phyloP scores from a whole-genome alignment of 2,888 invertebrate genomes.

The Chelonus formosanus region DNA sequence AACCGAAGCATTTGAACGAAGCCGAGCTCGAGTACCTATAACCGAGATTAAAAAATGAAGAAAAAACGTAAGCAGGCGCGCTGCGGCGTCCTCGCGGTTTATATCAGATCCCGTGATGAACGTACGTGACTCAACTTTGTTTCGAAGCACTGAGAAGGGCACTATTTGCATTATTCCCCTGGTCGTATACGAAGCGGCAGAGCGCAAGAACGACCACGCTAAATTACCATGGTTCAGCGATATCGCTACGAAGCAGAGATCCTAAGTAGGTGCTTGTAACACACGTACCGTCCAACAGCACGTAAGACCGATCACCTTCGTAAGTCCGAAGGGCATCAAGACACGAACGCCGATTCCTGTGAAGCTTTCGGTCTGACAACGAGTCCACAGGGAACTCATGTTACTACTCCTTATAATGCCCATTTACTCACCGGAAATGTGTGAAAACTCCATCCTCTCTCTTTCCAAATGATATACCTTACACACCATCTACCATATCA shows the following conservation, averaged over 20 bases:
- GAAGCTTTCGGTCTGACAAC: neutral
- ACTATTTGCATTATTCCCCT: conserved; percentile 36
- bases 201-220: conserved; percentile 35
- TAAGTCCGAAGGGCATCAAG: conserved; percentile 33
- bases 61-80: conserved; percentile 14
- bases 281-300: conserved; percentile 29
- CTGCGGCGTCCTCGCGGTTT: conserved; percentile 25
- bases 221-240: conserved; percentile 41
- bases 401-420: neutral
- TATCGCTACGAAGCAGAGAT: conserved; percentile 37
- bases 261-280: conserved; percentile 38
- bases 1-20: neutral
- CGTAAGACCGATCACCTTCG: conserved; percentile 35
- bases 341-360: conserved; percentile 25
- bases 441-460: no score
- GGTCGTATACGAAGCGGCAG: conserved; percentile 27
- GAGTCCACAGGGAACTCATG: no score
- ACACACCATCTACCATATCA: no score
- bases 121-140: conserved; percentile 39
- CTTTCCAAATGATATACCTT: no score
- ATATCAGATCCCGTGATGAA: conserved; percentile 39
- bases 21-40: neutral
- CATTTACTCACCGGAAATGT: neutral
- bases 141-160: conserved; percentile 29
- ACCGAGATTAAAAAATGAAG: no score